A percentile compares a stretch with the other conserved stretches of the same genome.
Evolutionary conservation across 1,140 invertebrate species (phyloP).

Genomic region (Pachypeltis micranthus): DNA sequence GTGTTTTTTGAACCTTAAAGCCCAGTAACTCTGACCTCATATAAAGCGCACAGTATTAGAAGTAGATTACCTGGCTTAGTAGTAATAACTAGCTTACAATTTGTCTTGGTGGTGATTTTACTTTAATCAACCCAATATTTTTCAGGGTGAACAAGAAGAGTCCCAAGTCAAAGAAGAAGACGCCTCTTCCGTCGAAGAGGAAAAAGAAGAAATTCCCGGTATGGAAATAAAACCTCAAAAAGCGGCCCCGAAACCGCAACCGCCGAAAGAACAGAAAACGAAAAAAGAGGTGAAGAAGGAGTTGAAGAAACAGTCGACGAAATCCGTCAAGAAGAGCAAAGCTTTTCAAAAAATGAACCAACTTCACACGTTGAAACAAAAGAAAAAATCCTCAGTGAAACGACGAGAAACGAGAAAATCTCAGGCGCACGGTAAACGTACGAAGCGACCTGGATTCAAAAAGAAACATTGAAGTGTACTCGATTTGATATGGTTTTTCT

Average conservation of each 20-base stretch:
- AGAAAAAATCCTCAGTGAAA: constrained; percentile 21
- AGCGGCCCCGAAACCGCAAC: not conserved
- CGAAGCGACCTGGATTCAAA: not conserved
- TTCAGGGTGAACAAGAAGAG: constrained; percentile 35
- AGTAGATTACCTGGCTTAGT: too few relatives aligned
- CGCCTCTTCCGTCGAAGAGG: constrained; percentile 26
- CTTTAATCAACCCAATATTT: too few relatives aligned
- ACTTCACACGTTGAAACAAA: constrained; percentile 38
- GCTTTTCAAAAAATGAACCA: constrained; percentile 57
- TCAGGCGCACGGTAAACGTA: not conserved
- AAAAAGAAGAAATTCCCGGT: constrained; percentile 40
- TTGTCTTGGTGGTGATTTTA: too few relatives aligned
- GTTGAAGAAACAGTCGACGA: constrained; percentile 51
- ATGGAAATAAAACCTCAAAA: constrained; percentile 38
- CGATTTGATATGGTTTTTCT: too few relatives aligned
- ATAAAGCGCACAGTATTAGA: too few relatives aligned
- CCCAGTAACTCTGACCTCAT: too few relatives aligned
- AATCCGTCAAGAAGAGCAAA: constrained; percentile 58
- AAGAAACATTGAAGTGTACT: not conserved
- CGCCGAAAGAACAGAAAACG: constrained; percentile 31
- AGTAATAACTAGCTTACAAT: too few relatives aligned
- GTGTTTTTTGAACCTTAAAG: too few relatives aligned
- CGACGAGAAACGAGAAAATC: not conserved
- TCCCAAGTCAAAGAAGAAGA: constrained; percentile 32
- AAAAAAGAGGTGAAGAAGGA: constrained; percentile 51